Evolutionary conservation across 2,797 vertebrate genomes (phyloP), one percentile per base, ranked within the genome.

Genomic region (Sparus aurata): DNA sequence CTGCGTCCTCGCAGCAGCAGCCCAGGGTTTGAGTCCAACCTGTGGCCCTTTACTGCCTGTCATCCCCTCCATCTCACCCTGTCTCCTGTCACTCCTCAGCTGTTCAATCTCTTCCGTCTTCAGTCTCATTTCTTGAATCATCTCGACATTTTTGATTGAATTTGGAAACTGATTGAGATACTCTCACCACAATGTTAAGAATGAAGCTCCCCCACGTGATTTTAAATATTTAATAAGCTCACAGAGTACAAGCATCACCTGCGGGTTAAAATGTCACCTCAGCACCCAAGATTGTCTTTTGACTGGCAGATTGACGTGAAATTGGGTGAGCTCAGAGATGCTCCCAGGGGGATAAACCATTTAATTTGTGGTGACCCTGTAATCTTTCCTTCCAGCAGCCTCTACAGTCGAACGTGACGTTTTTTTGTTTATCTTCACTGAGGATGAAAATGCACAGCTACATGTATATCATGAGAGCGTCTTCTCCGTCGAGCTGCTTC

Each of bases 321-420:
- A 89, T 90, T 92, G 83, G 64, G 77, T 88, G 86, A 91, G 47
- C 83, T 70, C 27, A 49, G 57, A 46, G 46, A 79, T 59, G 15
- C 59, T 77, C 78, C 81, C 52, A 59, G 65, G 49, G 70, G 55
- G 34, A 43, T 59, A 30, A 62, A 82, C 20, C 47, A 34, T 17
- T 76, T 80, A 66, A 22, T 79, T 86, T 77, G 65, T 41, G 58
- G 49, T 58, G 71, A 85, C 60, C 74, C 30, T 43, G 13, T 75
- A 69, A 88, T 78, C 76, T 84, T 81, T 82, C 66, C 77, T 78
- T 78, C 41, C 3, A 17, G 55, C 25, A 68, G 25, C 18, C 49
- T 63, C 54, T 73, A 22, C 25, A 25, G 54, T 67, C 7, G 73
- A 69, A 65, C 5, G 9, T 13, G 69, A 67, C 50, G 68, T 18